A percentile compares a stretch with the other conserved stretches of the same genome.
phyloP scores from a whole-genome alignment of 2,888 invertebrate genomes.

The Cenopis cana region DNA sequence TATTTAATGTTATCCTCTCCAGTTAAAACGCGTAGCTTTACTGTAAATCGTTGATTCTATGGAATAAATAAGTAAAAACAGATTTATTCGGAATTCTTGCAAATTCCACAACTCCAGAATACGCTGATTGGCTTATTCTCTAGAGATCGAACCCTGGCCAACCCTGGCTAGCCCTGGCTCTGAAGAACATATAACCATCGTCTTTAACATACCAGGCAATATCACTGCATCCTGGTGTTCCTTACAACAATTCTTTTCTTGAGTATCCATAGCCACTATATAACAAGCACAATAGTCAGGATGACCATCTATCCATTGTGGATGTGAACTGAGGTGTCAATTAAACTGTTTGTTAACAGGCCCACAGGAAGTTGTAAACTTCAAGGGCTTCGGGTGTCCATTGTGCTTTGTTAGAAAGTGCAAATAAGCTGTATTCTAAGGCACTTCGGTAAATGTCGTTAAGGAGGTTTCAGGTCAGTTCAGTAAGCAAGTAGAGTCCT shows the following conservation, averaged over 20 bases:
- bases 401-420: slow-evolving; percentile 37
- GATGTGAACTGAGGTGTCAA: slow-evolving; percentile 36
- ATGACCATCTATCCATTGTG: slow-evolving; percentile 20
- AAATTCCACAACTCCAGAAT: not conserved
- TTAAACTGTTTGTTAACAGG: slow-evolving; percentile 27
- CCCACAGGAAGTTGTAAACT: slow-evolving; percentile 35
- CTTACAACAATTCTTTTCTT: slow-evolving; percentile 12
- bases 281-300: slow-evolving; percentile 20
- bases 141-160: not conserved
- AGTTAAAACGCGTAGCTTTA: too few species aligned
- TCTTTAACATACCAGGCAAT: not conserved
- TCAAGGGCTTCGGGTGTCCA: not conserved
- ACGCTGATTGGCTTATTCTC: not conserved
- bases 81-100: not conserved
- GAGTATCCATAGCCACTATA: not conserved
- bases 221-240: slow-evolving; percentile 5
- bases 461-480: not conserved
- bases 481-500: too few species aligned
- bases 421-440: slow-evolving; percentile 23
- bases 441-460: not conserved
- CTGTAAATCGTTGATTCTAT: too few species aligned
- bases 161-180: too few species aligned
- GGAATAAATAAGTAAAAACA: not conserved
- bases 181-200: not conserved
- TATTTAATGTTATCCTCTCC: too few species aligned